Conservation (phyloP, 1,140 invertebrate species). For the Bombus superbus region DNA sequence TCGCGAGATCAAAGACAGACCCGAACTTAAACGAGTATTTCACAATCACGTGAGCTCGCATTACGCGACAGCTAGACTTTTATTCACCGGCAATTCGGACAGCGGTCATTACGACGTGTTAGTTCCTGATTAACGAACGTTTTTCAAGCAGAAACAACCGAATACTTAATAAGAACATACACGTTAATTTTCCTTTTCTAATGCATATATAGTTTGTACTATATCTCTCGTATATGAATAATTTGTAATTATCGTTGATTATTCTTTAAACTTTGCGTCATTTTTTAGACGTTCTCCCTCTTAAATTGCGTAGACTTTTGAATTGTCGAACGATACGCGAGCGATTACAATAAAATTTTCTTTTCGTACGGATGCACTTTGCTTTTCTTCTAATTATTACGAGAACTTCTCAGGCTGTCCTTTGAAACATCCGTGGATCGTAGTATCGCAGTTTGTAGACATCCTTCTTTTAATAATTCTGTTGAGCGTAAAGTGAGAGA, state of each 20-base stretch:
- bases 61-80: slow-evolving; percentile 68
- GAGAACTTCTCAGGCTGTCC: not conserved
- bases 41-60: slow-evolving; percentile 61
- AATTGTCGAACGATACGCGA: not conserved
- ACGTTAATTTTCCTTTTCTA: not conserved
- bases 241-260: not conserved
- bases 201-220: not conserved
- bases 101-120: slow-evolving; percentile 77
- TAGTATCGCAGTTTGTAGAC: not conserved
- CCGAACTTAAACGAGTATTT: slow-evolving; percentile 71
- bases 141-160: not conserved
- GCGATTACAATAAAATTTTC: not conserved
- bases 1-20: slow-evolving; percentile 60
- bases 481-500: not conserved
- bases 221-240: not conserved
- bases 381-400: not conserved
- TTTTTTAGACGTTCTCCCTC: not conserved
- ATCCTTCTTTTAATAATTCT: not conserved
- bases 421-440: not conserved
- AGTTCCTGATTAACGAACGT: slow-evolving; percentile 34
- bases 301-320: not conserved
- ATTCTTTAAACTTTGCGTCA: not conserved
- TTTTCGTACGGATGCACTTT: not conserved
- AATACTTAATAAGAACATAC: not conserved
- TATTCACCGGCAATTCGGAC: slow-evolving; percentile 75